Percentiles rank a stretch among this genome's conserved stretches.
phyloP scores from a whole-genome alignment of 2,113 vertebrate species.

The Bubo scandiacus region DNA sequence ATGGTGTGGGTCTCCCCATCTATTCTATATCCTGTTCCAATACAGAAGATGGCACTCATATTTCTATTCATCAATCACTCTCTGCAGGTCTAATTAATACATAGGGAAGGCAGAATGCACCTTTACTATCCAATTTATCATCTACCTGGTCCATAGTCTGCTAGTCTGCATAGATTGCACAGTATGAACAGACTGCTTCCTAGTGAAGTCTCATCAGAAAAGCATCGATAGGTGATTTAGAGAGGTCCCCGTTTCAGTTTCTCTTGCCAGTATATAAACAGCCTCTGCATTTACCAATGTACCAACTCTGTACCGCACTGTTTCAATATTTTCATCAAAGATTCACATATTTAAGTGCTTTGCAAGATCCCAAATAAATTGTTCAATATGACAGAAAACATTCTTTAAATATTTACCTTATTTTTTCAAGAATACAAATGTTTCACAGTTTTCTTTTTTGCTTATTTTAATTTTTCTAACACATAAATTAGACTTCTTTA shows the following conservation, averaged over 20 bases:
- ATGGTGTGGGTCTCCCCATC: background rate
- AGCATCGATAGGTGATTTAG: background rate
- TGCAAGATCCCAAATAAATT: too few relatives aligned
- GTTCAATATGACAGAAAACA: too few relatives aligned
- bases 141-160: background rate
- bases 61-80: background rate
- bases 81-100: background rate
- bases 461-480: background rate
- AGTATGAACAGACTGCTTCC: background rate
- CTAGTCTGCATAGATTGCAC: background rate
- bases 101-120: background rate
- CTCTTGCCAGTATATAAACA: too few relatives aligned
- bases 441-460: background rate
- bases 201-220: background rate
- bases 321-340: too few relatives aligned
- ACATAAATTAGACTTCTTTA: background rate
- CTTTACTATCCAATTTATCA: background rate
- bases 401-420: too few relatives aligned
- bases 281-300: too few relatives aligned
- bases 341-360: too few relatives aligned
- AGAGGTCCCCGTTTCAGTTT: background rate
- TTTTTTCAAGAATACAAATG: background rate
- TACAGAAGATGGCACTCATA: background rate
- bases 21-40: background rate
- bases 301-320: too few relatives aligned